A percentile compares a stretch with the other conserved stretches of the same genome.
Conservation (phyloP, 1,140 invertebrate species). For the Drosophila leontia region DNA sequence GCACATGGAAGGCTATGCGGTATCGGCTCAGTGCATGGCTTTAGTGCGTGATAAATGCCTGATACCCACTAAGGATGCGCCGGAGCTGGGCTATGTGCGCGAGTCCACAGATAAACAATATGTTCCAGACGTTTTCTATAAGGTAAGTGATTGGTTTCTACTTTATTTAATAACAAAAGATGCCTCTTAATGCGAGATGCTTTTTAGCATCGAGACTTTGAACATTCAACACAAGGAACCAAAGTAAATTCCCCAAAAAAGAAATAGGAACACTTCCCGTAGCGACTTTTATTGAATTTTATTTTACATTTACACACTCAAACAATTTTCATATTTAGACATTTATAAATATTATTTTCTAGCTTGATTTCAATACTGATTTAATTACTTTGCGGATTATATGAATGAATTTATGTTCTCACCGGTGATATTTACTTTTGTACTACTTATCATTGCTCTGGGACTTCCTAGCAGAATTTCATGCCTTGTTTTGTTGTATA, state of each 20-base stretch:
- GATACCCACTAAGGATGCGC: slow-evolving; percentile 98
- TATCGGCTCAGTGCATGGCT: slow-evolving; percentile 99
- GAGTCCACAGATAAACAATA: slow-evolving; percentile 97
- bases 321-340: slow-evolving; percentile 32
- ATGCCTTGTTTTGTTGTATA: background rate
- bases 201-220: too few species aligned
- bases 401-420: background rate
- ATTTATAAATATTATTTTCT: slow-evolving; percentile 11
- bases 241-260: background rate
- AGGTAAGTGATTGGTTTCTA: slow-evolving; percentile 88
- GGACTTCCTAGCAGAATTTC: background rate
- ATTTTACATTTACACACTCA: slow-evolving; percentile 32
- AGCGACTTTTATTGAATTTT: slow-evolving; percentile 51
- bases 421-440: slow-evolving; percentile 12
- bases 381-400: background rate
- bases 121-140: slow-evolving; percentile 99
- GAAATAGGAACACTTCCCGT: background rate
- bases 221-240: too few species aligned
- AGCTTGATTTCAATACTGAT: background rate
- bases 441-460: slow-evolving; percentile 52
- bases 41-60: slow-evolving; percentile 97
- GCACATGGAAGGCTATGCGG: slow-evolving; percentile 99
- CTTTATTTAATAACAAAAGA: background rate
- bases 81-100: slow-evolving; percentile 97
- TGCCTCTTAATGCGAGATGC: background rate